Evolutionary conservation across 1,140 invertebrate genomes (phyloP).

Genomic region (Philopotamus ludificatus): DNA sequence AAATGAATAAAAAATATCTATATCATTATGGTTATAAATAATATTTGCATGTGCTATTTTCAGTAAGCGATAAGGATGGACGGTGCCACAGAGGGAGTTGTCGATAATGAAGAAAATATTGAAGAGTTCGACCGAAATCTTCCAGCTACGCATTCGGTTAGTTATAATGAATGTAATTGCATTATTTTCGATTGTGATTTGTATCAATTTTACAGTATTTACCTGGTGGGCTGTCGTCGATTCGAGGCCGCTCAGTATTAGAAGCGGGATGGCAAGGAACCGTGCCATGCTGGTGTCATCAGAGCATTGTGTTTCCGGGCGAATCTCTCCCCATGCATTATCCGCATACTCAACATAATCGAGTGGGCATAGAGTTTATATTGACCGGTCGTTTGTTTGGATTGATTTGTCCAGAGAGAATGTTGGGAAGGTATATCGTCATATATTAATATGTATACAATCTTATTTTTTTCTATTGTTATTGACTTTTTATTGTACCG

Average conservation of each 20-base stretch:
- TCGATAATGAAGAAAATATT: neutral
- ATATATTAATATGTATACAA: neutral
- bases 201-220: conserved; percentile 28
- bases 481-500: neutral
- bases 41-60: neutral
- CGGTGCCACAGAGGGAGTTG: neutral
- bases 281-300: conserved; percentile 47
- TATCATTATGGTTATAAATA: neutral
- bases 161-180: neutral
- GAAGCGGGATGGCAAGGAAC: conserved; percentile 50
- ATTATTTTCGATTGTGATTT: neutral
- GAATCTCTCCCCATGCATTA: conserved; percentile 53
- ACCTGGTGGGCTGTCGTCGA: conserved; percentile 38
- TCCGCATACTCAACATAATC: conserved; percentile 40
- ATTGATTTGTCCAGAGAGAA: conserved; percentile 51
- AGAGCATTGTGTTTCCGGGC: conserved; percentile 51
- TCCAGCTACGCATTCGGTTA: conserved; percentile 32
- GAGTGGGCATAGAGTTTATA: conserved; percentile 43
- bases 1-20: neutral
- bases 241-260: conserved; percentile 46
- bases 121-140: conserved; percentile 34
- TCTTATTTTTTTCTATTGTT: neutral
- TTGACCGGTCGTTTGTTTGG: conserved; percentile 48
- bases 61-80: neutral
- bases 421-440: no score